These are phyloP conservation scores for Arnoldichthys spilopterus DNA, from an alignment of 2,797 vertebrate genomes.

Conservation along the genomic window DNA sequence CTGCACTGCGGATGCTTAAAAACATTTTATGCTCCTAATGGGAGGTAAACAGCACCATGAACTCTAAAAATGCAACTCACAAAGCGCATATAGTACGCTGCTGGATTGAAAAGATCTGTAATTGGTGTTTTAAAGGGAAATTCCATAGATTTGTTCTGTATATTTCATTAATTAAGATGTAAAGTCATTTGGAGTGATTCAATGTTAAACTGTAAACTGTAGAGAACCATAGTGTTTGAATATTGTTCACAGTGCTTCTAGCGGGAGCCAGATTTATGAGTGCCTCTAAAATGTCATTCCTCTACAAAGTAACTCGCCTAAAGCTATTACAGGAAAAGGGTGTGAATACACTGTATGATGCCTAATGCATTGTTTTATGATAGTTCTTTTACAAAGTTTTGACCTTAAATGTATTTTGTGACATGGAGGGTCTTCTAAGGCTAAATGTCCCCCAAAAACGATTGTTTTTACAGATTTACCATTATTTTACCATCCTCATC, in stretches of 20 bases:
- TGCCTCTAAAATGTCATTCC: neutral
- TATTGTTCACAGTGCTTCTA: neutral
- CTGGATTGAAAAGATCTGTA: neutral
- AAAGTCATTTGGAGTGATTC: neutral
- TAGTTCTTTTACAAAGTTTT: neutral
- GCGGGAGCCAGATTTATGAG: neutral
- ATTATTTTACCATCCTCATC: no score
- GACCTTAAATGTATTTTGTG: neutral
- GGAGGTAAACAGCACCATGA: neutral
- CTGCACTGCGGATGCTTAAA: conserved; percentile 10
- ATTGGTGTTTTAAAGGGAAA: neutral
- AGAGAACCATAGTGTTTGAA: neutral
- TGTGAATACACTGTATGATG: neutral
- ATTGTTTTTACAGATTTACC: no score
- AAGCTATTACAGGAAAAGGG: neutral
- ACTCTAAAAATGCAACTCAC: neutral
- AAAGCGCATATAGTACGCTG: neutral
- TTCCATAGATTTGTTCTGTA: neutral
- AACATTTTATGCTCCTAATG: neutral
- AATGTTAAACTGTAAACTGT: neutral
- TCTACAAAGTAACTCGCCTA: neutral
- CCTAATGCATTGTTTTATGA: neutral
- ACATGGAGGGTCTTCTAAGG: no score
- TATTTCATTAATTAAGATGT: neutral
- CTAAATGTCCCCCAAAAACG: no score